phyloP scores from a whole-genome alignment of 1,140 invertebrate genomes.

The Drosophila persimilis region DNA sequence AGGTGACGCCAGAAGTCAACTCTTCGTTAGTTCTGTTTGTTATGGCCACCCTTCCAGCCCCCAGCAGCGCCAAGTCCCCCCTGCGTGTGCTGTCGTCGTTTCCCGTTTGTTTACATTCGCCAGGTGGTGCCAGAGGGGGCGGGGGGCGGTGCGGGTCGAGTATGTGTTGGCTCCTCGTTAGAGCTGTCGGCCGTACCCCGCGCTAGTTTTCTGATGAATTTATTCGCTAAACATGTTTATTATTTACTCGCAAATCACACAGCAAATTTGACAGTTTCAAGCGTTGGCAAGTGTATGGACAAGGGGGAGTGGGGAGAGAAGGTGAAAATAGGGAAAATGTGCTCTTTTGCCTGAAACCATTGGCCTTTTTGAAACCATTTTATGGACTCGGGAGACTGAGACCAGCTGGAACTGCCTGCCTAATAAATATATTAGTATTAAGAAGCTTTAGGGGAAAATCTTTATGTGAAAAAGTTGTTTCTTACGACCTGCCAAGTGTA shows the following conservation, averaged over 20 bases:
- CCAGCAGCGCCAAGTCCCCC: slow-evolving; percentile 3
- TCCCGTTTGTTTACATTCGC: slow-evolving; percentile 63
- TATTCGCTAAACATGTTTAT: slow-evolving; percentile 80
- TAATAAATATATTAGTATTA: too few species aligned
- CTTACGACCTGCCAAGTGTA: background rate
- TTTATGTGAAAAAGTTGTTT: too few species aligned
- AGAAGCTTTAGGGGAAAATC: too few species aligned
- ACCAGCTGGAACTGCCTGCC: too few species aligned
- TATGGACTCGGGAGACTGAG: too few species aligned
- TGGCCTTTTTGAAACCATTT: too few species aligned
- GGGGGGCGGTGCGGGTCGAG: slow-evolving; percentile 2
- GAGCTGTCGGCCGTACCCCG: slow-evolving; percentile 41
- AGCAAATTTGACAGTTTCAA: slow-evolving; percentile 79
- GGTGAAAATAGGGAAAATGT: too few species aligned
- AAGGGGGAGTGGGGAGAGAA: background rate
- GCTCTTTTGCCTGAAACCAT: too few species aligned
- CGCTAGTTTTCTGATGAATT: slow-evolving; percentile 78
- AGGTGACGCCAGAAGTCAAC: slow-evolving; percentile 47
- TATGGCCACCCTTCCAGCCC: slow-evolving; percentile 1
- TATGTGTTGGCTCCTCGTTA: slow-evolving; percentile 60
- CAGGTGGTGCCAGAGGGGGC: slow-evolving; percentile 1
- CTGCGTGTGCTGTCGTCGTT: slow-evolving; percentile 57
- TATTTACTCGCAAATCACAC: slow-evolving; percentile 79
- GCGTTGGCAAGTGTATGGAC: slow-evolving; percentile 42
- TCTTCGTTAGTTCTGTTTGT: slow-evolving; percentile 56